Percentiles rank a stretch among this genome's conserved stretches.
Conservation (phyloP, 2,888 invertebrate species). For the Herminia tarsipennalis region DNA sequence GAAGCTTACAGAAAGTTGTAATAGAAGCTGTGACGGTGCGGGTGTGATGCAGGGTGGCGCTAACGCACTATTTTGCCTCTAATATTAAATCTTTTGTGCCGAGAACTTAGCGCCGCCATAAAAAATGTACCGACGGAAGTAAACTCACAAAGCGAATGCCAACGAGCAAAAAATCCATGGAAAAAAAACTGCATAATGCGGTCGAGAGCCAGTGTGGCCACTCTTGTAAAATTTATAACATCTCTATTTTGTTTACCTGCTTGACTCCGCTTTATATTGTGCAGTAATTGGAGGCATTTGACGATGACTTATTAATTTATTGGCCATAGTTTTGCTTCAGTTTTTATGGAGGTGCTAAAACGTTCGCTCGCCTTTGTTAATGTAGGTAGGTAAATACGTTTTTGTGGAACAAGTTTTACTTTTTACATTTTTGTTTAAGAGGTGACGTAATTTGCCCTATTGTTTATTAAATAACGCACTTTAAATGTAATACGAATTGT, state of each 20-base stretch:
- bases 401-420: constrained; percentile 27
- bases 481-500: neutral
- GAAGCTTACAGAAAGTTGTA: constrained; percentile 4
- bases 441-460: constrained; percentile 29
- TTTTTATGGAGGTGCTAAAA: constrained; percentile 84
- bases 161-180: constrained; percentile 72
- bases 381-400: constrained; percentile 31
- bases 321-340: constrained; percentile 73
- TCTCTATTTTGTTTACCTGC: constrained; percentile 85
- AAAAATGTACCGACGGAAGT: constrained; percentile 79
- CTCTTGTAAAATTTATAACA: constrained; percentile 84
- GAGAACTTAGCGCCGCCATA: constrained; percentile 80
- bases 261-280: constrained; percentile 77
- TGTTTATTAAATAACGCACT: constrained; percentile 12
- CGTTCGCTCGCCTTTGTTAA: constrained; percentile 60
- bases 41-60: constrained; percentile 59
- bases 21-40: constrained; percentile 3
- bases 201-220: constrained; percentile 69
- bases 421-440: constrained; percentile 31
- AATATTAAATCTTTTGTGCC: constrained; percentile 65
- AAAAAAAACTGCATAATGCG: constrained; percentile 83
- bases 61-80: constrained; percentile 54
- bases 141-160: constrained; percentile 80
- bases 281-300: constrained; percentile 81
- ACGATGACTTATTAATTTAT: constrained; percentile 85